Base-by-base conservation (phyloP, 2,888 invertebrate genomes). In the Lepetodrilus schrolli region DNA sequence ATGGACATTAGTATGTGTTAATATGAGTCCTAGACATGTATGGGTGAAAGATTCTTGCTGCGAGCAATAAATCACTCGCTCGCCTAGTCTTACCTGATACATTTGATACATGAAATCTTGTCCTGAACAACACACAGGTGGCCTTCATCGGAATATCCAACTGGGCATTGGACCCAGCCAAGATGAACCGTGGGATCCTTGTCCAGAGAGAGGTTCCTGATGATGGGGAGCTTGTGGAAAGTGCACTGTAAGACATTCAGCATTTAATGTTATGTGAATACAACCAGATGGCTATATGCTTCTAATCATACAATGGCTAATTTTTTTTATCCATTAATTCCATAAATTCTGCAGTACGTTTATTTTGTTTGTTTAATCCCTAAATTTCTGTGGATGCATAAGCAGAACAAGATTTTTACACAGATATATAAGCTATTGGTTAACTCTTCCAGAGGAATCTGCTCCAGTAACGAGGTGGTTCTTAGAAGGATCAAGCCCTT, bases 161-260 rank as follows among this genome's bases (percentile, higher is more conserved):
- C 82, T 90, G 90, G 90, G 88, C 89, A n/a, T 78, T 90, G 37
- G 90, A 90, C 78, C 89, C 90, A 20, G 89, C 89, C 47, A 90
- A 90, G 78, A 90, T 89, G 88, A 90, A 90, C 79, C 73, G 89
- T 74, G 89, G 88, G n/a, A 87, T 89, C 23, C 79, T 87, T 5
- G 88, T 89, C 5, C 84, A 85, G 77, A 76, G 87, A 50, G 84
- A 86, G 17, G 81, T 84, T 4, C 81, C 79, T 4, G 74, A 83
- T 30, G 81, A 83, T 49, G 75, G 80, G 47, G 79, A 82, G 58
- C 74, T 81, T 3, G 74, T 47, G 21, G 74, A 79, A n/a, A 86
- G 78, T 78, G 85, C 85, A 5, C 72, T 71, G 84, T 85, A 71
- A 75, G 79, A n/a, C n/a, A n/a, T n/a, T n/a, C n/a, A n/a, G n/a